Evolutionary conservation across 2,113 vertebrate genomes (phyloP), one percentile per base, ranked within the genome.

Genomic region (Octodon degus): DNA sequence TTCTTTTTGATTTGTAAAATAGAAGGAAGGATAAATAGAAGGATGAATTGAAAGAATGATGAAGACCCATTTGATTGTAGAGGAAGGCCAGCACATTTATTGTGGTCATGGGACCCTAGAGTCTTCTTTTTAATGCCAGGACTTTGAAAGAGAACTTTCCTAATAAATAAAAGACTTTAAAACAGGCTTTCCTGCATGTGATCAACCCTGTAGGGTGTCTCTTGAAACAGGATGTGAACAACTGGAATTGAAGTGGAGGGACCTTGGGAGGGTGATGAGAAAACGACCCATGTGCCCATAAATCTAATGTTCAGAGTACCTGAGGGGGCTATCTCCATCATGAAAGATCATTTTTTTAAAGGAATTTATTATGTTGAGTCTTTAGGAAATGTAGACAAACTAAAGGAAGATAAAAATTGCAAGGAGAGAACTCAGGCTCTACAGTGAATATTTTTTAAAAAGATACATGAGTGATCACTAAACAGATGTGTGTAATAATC

Each of bases 221-320:
- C 97, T 91, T 98, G 97, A 98, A 97, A 98, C 98, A 98, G 98
- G 98, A 98, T 98, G 97, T 98, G 97, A 98, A 98, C 97, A 98
- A 98, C 96, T 93, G 97, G 96, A 98, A 97, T 96, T 97, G 97
- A 98, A 98, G 98, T 98, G 80, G 95, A 97, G 93, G 95, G 93
- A 97, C 96, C 95, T 98, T 98, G 95, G 95, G 98, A 98, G 93
- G 93, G 91, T 93, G 97, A 98, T 97, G 97, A 97, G 98, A 98
- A 97, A 97, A 90, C 84, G 93, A 90, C 90, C 95, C 85, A 8
- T 12, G 65, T 98, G 95, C 96, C 97, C 96, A 95, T 98, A 97
- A 98, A 98, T 97, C 94, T 98, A 95, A 95, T 96, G 90, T 97
- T 96, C 97, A 96, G 93, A 96, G 94, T 96, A 98, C 94, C 94